Base-by-base conservation (phyloP, 1,140 invertebrate species). In the Drosophila auraria region DNA sequence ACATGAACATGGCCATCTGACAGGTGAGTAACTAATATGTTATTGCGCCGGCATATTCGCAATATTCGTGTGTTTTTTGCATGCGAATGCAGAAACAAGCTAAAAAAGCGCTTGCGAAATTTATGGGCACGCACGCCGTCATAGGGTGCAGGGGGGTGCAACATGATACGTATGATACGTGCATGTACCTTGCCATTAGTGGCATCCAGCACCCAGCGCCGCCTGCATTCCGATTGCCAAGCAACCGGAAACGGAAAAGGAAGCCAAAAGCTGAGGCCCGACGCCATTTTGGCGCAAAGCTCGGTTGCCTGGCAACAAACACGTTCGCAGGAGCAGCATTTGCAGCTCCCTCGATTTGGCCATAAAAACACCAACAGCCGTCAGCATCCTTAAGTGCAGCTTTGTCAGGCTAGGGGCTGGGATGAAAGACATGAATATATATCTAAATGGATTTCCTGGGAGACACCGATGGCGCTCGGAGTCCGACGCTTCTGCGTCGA, bases 371-470 rank as follows among this genome's bases (percentile, higher is more conserved):
- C 44, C 47, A 68, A 56, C 71, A 50, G 42, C 33, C 23, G 27
- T 17, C 63, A 56, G 56, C 60, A 66, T 65, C 59, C 80, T 87
- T 71, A 82, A 82, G 79, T 82, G 44, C 62, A 71, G 27, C 47
- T 65, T 42, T 73, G 70, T 27, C 36, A 36, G 25, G 44, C 27
- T 27, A 25, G 71, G 11, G 15, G 25, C 27, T 33, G 51, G 45
- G 49, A 25, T 42, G 42, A 57, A 42, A 61, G 54, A 72, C 68
- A 73, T 72, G 68, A 44, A 70, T 56, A 81, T 71, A 80, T 77
- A 72, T 69, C 68, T 86, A 80, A 87, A 82, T 87, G 83, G 63
- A 80, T 87, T 87, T 79, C 60, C 78, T 71, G 69, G 50, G 64
- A 49, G 82, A 84, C 77, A 84, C 68, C 60, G 60, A 36, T 45